These are phyloP conservation scores for Piprites chloris DNA, from an alignment of 2,113 vertebrate species.

Conservation along the genomic window DNA sequence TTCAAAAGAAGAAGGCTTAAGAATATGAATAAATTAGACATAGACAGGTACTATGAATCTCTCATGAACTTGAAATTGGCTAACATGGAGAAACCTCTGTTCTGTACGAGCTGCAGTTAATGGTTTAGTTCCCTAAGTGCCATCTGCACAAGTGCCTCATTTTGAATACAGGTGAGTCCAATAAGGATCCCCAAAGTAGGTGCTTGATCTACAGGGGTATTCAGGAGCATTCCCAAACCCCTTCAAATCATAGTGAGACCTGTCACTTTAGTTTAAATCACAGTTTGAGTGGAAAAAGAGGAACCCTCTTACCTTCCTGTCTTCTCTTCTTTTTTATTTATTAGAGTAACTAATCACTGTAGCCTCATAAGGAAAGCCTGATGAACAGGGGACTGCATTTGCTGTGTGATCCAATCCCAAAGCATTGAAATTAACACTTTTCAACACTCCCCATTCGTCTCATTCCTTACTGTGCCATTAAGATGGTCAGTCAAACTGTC, in stretches of 20 bases:
- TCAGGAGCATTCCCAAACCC: neutral
- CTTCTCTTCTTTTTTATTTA: neutral
- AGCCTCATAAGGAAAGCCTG: neutral
- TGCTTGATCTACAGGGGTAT: neutral
- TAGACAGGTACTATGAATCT: neutral
- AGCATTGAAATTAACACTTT: neutral
- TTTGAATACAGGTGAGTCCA: neutral
- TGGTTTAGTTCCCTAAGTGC: neutral
- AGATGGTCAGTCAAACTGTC: neutral
- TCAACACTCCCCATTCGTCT: neutral
- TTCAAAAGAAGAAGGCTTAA: neutral
- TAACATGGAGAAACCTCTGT: neutral
- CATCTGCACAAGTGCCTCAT: neutral
- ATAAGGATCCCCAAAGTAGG: neutral
- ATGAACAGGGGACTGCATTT: neutral
- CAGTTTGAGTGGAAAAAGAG: neutral
- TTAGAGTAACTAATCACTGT: neutral
- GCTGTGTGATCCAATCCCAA: neutral
- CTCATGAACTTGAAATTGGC: neutral
- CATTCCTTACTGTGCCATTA: neutral
- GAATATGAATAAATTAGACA: neutral
- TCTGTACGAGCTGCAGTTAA: neutral
- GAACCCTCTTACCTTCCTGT: neutral
- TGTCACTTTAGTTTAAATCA: neutral
- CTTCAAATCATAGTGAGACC: neutral